A percentile compares a stretch with the other conserved stretches of the same genome.
Conservation (phyloP, 1,140 invertebrate species). For the Penaeus vannamei region DNA sequence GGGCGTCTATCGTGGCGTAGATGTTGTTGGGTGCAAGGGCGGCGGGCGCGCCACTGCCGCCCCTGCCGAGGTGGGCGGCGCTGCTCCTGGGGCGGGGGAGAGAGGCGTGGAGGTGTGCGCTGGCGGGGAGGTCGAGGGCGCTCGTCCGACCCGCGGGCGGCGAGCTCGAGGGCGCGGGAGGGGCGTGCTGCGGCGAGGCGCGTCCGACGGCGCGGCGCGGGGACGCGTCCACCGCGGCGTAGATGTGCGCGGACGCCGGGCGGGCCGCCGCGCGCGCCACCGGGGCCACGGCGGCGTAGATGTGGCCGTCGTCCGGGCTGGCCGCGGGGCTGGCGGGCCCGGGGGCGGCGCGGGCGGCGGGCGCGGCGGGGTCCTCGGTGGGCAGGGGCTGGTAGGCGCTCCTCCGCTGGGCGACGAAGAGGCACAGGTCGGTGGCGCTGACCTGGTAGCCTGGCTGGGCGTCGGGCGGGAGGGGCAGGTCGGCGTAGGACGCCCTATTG, state of each 20-base stretch:
- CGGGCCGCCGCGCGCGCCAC: not conserved
- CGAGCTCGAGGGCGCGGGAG: not conserved
- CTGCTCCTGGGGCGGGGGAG: not conserved
- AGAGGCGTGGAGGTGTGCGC: not conserved
- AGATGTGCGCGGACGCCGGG: not conserved
- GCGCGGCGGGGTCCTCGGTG: not conserved
- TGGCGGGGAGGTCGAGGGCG: not conserved
- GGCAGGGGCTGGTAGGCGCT: constrained; percentile 32
- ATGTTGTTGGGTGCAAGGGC: not conserved
- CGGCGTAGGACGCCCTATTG: constrained; percentile 34
- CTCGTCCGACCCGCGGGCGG: not conserved
- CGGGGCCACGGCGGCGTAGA: constrained; percentile 37
- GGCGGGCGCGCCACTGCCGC: not conserved
- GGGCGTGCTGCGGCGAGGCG: not conserved
- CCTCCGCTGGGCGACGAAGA: constrained; percentile 54
- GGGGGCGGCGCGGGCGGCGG: constrained; percentile 7
- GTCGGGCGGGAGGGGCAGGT: constrained; percentile 33
- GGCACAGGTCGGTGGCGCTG: constrained; percentile 51
- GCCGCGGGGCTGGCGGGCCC: not conserved
- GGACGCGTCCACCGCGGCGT: not conserved
- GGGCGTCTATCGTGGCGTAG: not conserved
- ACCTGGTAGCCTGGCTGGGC: constrained; percentile 59
- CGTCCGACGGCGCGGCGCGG: not conserved
- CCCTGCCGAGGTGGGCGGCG: not conserved
- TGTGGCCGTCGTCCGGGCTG: not conserved